Conservation (phyloP, 2,113 vertebrate species). For the Bungarus multicinctus region DNA sequence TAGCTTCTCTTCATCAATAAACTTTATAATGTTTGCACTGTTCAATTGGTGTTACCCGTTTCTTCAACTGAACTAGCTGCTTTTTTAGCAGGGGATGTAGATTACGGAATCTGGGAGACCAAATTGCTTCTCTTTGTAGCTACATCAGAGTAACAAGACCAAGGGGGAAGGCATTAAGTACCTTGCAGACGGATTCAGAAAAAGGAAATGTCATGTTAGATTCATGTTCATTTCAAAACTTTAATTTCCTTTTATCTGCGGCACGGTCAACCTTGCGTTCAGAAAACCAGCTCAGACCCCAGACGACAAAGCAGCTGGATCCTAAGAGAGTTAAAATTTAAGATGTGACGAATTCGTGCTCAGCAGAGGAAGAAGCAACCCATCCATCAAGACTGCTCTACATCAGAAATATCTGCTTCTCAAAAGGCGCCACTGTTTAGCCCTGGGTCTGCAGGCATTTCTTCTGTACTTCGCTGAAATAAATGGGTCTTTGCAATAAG, state of each 20-base stretch:
- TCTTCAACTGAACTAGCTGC: too few relatives aligned
- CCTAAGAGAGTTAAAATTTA: rapidly evolving
- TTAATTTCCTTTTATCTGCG: not conserved
- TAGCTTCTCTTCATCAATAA: constrained; percentile 31
- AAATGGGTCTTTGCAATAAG: not conserved
- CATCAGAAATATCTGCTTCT: not conserved
- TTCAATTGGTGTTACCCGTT: not conserved
- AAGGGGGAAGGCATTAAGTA: not conserved
- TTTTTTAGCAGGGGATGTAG: not conserved
- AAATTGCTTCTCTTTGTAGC: not conserved
- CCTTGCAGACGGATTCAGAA: not conserved
- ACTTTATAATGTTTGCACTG: constrained; percentile 5
- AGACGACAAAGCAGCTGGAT: not conserved
- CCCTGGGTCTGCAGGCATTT: not conserved
- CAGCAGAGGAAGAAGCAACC: not conserved
- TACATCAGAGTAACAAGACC: not conserved
- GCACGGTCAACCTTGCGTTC: not conserved
- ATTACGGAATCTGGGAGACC: not conserved
- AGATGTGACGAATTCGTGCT: not conserved
- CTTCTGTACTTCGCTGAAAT: not conserved
- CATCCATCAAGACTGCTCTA: not conserved
- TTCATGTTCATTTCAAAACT: not conserved
- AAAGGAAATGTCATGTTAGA: not conserved
- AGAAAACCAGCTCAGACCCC: not conserved
- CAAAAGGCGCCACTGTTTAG: not conserved